A percentile compares a stretch with the other conserved stretches of the same genome.
Conservation (phyloP, 1,140 invertebrate genomes). For the Hetaerina americana region DNA sequence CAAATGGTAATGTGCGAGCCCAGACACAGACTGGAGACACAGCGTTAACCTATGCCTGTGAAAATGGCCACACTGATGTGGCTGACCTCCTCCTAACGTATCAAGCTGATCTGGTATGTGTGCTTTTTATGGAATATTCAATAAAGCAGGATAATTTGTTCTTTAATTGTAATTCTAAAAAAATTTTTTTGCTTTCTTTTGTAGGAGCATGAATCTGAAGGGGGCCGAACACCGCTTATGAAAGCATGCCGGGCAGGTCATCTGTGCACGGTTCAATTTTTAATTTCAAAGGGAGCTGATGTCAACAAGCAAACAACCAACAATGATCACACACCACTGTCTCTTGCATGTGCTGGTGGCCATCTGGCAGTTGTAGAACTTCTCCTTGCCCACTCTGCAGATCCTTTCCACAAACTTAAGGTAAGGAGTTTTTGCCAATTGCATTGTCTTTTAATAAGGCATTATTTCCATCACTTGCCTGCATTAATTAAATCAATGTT, state of each 20-base stretch:
- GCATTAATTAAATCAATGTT: background rate
- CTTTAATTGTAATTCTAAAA: background rate
- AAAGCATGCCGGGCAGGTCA: slow-evolving; percentile 98
- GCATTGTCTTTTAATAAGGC: background rate
- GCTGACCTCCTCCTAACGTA: slow-evolving; percentile 74
- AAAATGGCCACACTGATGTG: slow-evolving; percentile 93
- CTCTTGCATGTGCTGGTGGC: slow-evolving; percentile 91
- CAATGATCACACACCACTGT: slow-evolving; percentile 95
- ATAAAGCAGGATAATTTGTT: too few species aligned
- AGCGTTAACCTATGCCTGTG: slow-evolving; percentile 92
- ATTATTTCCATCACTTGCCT: background rate
- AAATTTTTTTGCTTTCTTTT: slow-evolving; percentile 13
- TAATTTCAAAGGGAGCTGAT: slow-evolving; percentile 86
- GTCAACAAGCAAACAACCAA: slow-evolving; percentile 91
- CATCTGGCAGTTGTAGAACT: slow-evolving; percentile 86
- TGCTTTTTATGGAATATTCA: slow-evolving; percentile 6
- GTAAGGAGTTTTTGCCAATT: slow-evolving; percentile 25
- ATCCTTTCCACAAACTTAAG: slow-evolving; percentile 92
- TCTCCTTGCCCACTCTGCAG: slow-evolving; percentile 75
- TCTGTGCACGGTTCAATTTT: slow-evolving; percentile 92
- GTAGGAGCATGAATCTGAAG: slow-evolving; percentile 84
- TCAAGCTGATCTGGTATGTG: slow-evolving; percentile 68
- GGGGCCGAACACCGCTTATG: slow-evolving; percentile 91
- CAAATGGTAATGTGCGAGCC: slow-evolving; percentile 80
- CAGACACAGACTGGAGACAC: slow-evolving; percentile 91